Conservation (phyloP, 2,113 vertebrate species). For the Sylvilagus bachmani region DNA sequence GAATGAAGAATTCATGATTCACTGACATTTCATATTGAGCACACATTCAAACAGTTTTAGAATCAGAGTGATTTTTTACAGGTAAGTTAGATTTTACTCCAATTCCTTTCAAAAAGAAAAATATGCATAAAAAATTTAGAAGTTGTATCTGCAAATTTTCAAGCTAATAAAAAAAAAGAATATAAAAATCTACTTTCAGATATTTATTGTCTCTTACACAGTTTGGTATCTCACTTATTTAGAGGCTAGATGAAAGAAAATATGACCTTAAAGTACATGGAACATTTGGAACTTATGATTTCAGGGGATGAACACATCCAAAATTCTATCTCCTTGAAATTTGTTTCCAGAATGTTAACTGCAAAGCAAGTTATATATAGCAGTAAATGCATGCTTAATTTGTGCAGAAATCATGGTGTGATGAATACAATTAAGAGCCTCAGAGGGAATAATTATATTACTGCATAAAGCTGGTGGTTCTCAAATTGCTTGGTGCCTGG, state of each 20-base stretch:
- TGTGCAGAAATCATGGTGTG: conserved; percentile 94
- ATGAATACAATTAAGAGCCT: conserved; percentile 95
- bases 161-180: not conserved
- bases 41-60: not conserved
- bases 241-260: conserved; percentile 68
- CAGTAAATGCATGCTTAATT: conserved; percentile 94
- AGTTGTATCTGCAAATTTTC: not conserved
- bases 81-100: conserved; percentile 5
- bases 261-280: conserved; percentile 84
- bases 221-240: conserved; percentile 53
- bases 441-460: conserved; percentile 94
- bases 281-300: conserved; percentile 87
- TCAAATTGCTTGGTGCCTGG: conserved; percentile 93
- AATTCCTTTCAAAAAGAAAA: conserved; percentile 4
- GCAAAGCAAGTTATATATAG: conserved; percentile 93
- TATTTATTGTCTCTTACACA: conserved; percentile 51
- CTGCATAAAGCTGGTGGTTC: conserved; percentile 92
- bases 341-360: conserved; percentile 94
- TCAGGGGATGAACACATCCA: conserved; percentile 87
- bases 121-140: not conserved
- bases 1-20: not conserved
- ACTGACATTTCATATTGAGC: not conserved
- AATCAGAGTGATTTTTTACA: conserved; percentile 11
- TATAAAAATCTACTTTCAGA: conserved; percentile 26
- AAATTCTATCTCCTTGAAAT: conserved; percentile 92